A percentile compares a stretch with the other conserved stretches of the same genome.
Conservation (phyloP, 2,797 vertebrate genomes). For the Chromis chromis region DNA sequence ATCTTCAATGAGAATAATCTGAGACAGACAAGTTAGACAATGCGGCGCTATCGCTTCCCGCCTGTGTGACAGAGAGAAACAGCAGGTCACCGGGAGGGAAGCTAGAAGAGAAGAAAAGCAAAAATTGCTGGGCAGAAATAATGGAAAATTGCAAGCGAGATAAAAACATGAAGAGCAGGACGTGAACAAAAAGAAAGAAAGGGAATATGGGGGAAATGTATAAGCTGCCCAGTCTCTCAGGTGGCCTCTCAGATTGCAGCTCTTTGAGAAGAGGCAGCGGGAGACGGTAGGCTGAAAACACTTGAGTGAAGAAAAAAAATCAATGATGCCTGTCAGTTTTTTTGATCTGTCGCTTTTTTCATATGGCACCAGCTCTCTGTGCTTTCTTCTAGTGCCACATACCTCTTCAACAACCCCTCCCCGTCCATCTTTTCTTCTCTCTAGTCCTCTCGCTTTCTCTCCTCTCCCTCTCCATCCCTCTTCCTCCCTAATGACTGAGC, state of each 20-base stretch:
- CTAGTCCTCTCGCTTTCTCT: conserved; percentile 3
- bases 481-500: conserved; percentile 67
- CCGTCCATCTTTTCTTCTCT: conserved; percentile 27
- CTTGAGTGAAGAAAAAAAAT: conserved; percentile 56
- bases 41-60: not conserved
- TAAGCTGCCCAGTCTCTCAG: conserved; percentile 58
- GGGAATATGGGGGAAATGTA: conserved; percentile 33
- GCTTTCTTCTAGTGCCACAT: conserved; percentile 37
- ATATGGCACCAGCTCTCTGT: conserved; percentile 39
- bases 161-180: conserved; percentile 4
- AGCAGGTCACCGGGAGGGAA: conserved; percentile 7
- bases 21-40: not conserved
- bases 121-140: conserved; percentile 21
- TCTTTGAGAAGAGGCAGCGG: conserved; percentile 65
- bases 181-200: conserved; percentile 17
- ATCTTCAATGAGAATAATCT: not conserved
- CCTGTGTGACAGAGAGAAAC: conserved; percentile 6
- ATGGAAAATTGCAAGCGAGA: conserved; percentile 21
- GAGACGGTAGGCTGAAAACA: conserved; percentile 61
- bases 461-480: conserved; percentile 23
- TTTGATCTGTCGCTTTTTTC: conserved; percentile 50
- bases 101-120: conserved; percentile 24
- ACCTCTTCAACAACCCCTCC: conserved; percentile 22
- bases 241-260: conserved; percentile 75
- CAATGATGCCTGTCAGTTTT: conserved; percentile 59